Conservation (phyloP, 2,113 vertebrate genomes). For the Ivindomyrus marchei region DNA sequence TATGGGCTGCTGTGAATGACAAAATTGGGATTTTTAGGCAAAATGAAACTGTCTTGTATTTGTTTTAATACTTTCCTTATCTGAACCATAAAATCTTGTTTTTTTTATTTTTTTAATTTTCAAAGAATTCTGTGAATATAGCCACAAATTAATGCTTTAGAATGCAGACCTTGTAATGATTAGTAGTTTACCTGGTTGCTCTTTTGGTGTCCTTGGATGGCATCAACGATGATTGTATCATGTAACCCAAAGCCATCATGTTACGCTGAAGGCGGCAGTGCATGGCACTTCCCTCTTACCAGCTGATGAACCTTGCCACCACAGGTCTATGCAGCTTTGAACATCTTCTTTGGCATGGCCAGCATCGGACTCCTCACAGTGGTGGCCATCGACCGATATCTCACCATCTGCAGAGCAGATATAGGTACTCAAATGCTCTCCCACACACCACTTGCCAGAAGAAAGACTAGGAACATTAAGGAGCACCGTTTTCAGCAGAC, state of each 20-base stretch:
- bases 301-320: constrained; percentile 26
- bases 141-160: not conserved
- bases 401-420: constrained; percentile 82
- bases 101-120: not conserved
- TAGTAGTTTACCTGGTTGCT: not conserved
- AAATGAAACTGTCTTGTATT: not conserved
- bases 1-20: not conserved
- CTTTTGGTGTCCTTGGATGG: not conserved
- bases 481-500: not conserved
- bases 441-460: not conserved
- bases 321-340: constrained; percentile 91
- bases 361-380: constrained; percentile 93
- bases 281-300: not conserved
- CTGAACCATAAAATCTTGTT: not conserved
- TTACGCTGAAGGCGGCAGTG: not conserved
- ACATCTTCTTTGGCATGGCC: constrained; percentile 98
- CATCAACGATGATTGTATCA: not conserved
- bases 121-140: not conserved
- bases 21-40: not conserved
- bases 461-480: not conserved
- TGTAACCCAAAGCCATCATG: not conserved
- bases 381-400: constrained; percentile 85
- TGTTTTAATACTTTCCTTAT: not conserved
- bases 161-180: not conserved
- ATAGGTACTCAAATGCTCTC: constrained; percentile 61